phyloP scores from a whole-genome alignment of 2,888 invertebrate species.

The Neoascia interrupta region DNA sequence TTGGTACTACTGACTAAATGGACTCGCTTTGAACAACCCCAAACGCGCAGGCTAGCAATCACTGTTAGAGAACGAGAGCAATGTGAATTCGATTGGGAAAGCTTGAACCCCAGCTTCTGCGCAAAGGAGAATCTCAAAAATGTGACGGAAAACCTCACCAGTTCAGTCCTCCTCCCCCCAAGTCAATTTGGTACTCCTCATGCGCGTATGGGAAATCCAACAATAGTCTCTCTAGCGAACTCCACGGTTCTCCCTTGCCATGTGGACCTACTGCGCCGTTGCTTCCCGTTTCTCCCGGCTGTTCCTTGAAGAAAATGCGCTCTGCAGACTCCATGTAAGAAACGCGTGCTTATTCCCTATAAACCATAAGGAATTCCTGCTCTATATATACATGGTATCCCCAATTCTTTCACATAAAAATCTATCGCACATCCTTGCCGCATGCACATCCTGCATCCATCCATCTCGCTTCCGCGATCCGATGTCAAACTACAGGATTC shows the following conservation, averaged over 20 bases:
- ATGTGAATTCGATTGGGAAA: constrained; percentile 59
- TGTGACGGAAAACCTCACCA: constrained; percentile 36
- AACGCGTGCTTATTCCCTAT: constrained; percentile 33
- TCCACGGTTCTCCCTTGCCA: constrained; percentile 14
- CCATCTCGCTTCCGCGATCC: constrained; percentile 18
- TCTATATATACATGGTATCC: constrained; percentile 13
- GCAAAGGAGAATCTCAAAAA: constrained; percentile 28
- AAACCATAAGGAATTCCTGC: constrained; percentile 49
- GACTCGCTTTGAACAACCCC: not conserved
- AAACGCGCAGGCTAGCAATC: constrained; percentile 37
- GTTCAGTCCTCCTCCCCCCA: constrained; percentile 27
- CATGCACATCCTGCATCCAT: constrained; percentile 16
- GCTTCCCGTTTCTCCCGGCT: constrained; percentile 8
- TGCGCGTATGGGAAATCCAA: constrained; percentile 42
- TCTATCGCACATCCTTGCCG: constrained; percentile 3
- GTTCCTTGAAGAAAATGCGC: not conserved
- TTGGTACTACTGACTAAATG: constrained; percentile 53
- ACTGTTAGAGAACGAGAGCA: constrained; percentile 26
- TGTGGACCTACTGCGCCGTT: constrained; percentile 13
- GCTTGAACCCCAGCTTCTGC: constrained; percentile 45
- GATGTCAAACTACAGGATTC: constrained; percentile 32
- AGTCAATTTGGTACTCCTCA: not conserved
- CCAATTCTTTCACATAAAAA: constrained; percentile 11
- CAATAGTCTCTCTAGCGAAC: not conserved
- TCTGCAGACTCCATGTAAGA: constrained; percentile 17